A percentile compares a stretch with the other conserved stretches of the same genome.
These are phyloP conservation scores for Choloepus didactylus DNA, from an alignment of 2,797 vertebrate genomes.

Conservation along the genomic window DNA sequence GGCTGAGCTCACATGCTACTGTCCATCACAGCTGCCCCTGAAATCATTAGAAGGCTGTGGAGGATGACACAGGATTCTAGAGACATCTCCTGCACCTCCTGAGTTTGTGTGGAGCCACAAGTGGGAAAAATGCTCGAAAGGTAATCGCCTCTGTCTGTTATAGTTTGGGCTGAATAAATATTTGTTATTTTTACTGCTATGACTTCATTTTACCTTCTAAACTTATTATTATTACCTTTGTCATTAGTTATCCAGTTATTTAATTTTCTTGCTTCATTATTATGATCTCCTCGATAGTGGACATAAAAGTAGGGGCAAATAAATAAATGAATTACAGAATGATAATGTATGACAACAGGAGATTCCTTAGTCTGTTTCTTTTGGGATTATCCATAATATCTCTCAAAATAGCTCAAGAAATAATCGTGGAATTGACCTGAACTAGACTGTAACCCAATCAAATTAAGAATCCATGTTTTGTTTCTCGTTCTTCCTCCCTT, in stretches of 20 bases:
- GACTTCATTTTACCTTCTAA: background rate
- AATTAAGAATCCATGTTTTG: background rate
- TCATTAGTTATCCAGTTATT: background rate
- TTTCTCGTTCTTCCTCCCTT: background rate
- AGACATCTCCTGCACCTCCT: background rate
- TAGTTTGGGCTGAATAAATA: background rate
- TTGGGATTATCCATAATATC: background rate
- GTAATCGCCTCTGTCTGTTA: background rate
- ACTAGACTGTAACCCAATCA: background rate
- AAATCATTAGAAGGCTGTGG: background rate
- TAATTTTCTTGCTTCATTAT: conserved; percentile 20
- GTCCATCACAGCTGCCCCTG: background rate
- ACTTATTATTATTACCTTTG: background rate
- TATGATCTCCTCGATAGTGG: background rate
- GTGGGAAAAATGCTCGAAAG: background rate
- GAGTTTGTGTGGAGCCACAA: background rate
- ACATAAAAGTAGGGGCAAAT: background rate
- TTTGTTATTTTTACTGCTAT: background rate
- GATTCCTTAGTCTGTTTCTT: background rate
- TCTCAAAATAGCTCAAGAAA: background rate
- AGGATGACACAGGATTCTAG: background rate
- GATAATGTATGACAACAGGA: background rate
- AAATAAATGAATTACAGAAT: background rate
- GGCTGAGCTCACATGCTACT: background rate
- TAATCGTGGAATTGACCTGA: background rate